Percentiles rank a stretch among this genome's conserved stretches.
phyloP scores from a whole-genome alignment of 2,888 invertebrate genomes.

The Harpalus rubripes region DNA sequence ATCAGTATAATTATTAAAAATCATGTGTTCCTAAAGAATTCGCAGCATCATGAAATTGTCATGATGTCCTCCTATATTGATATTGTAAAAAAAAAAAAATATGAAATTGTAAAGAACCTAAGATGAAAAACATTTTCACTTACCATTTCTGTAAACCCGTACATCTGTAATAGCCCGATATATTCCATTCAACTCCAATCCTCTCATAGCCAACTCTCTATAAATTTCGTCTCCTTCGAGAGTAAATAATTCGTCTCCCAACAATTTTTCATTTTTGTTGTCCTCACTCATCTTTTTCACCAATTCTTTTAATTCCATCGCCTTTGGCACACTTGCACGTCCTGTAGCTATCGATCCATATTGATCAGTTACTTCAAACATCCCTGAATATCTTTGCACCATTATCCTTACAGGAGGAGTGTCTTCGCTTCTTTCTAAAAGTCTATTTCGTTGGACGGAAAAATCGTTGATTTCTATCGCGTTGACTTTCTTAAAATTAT shows the following conservation, averaged over 20 bases:
- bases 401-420: slow-evolving; percentile 74
- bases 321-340: slow-evolving; percentile 71
- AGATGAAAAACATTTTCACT: background rate
- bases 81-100: no score
- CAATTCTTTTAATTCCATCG: slow-evolving; percentile 72
- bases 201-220: slow-evolving; percentile 19
- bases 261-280: background rate
- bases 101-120: no score
- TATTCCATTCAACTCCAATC: slow-evolving; percentile 16
- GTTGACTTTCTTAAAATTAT: background rate
- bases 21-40: no score
- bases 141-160: slow-evolving; percentile 22
- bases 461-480: slow-evolving; percentile 7
- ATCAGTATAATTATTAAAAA: no score
- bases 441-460: slow-evolving; percentile 11
- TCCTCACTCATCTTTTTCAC: slow-evolving; percentile 72
- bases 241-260: slow-evolving; percentile 8
- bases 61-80: no score
- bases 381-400: slow-evolving; percentile 76
- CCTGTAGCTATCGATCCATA: slow-evolving; percentile 85
- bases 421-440: slow-evolving; percentile 18
- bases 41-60: no score
- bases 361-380: slow-evolving; percentile 77
- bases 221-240: slow-evolving; percentile 23
- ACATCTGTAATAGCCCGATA: slow-evolving; percentile 26